These are phyloP conservation scores for Synergus japonicus DNA, from an alignment of 2,888 invertebrate species.

Conservation along the genomic window DNA sequence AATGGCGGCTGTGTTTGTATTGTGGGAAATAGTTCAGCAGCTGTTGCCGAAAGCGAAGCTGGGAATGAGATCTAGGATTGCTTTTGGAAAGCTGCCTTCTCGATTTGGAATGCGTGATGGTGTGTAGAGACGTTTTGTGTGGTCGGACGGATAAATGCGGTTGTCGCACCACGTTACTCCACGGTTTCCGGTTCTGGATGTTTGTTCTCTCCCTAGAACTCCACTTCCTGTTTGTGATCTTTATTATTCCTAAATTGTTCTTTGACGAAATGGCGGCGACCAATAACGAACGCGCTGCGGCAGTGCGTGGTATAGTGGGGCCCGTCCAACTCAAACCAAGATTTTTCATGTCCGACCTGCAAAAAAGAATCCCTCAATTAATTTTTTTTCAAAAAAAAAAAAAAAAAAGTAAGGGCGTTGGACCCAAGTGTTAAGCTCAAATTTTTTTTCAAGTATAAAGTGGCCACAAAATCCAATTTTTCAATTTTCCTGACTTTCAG, in stretches of 20 bases:
- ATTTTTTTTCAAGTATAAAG: too few relatives aligned
- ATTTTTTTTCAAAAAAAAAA: neutral
- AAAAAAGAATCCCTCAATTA: neutral
- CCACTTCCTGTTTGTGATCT: conserved; percentile 57
- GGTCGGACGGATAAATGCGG: conserved; percentile 73
- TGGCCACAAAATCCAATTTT: too few relatives aligned
- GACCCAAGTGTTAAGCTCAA: too few relatives aligned
- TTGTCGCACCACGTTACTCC: conserved; percentile 68
- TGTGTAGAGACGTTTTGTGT: conserved; percentile 63
- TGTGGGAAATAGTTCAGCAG: conserved; percentile 58
- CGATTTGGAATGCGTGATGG: conserved; percentile 45
- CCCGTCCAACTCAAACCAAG: conserved; percentile 85
- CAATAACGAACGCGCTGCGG: conserved; percentile 79
- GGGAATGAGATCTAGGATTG: conserved; percentile 58
- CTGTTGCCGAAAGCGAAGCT: conserved; percentile 54
- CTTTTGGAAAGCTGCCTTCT: conserved; percentile 58
- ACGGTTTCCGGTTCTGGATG: conserved; percentile 62
- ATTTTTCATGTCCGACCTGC: conserved; percentile 86
- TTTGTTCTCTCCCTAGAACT: conserved; percentile 59
- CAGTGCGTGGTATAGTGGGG: conserved; percentile 85
- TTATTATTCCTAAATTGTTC: conserved; percentile 63
- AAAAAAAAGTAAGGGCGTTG: too few relatives aligned
- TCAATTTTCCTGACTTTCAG: too few relatives aligned
- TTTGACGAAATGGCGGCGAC: conserved; percentile 73
- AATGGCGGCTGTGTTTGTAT: conserved; percentile 73